A percentile compares a stretch with the other conserved stretches of the same genome.
phyloP scores from a whole-genome alignment of 2,888 invertebrate species.

The Amphipoea lucens region DNA sequence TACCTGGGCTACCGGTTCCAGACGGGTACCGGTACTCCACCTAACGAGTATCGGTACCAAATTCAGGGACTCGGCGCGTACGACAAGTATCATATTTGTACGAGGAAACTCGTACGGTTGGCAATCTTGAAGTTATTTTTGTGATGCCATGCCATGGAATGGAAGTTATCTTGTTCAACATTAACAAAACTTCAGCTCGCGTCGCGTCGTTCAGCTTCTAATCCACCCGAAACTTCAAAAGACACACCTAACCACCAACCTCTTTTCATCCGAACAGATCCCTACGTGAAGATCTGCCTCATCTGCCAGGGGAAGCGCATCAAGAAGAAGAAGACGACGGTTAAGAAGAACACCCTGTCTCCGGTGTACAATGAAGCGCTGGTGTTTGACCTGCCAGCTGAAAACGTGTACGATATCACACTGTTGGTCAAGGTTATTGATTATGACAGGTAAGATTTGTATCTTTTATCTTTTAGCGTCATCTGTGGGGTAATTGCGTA shows the following conservation, averaged over 20 bases:
- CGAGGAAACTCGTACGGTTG: no score
- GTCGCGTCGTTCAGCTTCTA: neutral
- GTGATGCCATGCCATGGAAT: no score
- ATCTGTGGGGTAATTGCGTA: neutral
- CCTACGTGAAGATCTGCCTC: slow-evolving; percentile 97
- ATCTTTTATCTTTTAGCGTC: neutral
- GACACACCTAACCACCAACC: neutral
- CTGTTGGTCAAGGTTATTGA: slow-evolving; percentile 96
- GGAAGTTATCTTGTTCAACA: no score
- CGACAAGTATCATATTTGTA: no score
- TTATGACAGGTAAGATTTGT: slow-evolving; percentile 94
- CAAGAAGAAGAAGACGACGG: slow-evolving; percentile 98
- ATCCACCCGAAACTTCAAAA: neutral
- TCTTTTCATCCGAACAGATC: slow-evolving; percentile 91
- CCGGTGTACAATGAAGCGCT: slow-evolving; percentile 98
- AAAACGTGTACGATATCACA: slow-evolving; percentile 95
- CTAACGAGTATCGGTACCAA: no score
- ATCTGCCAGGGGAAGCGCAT: slow-evolving; percentile 96
- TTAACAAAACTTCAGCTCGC: no score
- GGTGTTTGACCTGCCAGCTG: slow-evolving; percentile 96
- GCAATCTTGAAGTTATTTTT: no score
- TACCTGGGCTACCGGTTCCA: no score
- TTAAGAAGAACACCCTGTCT: slow-evolving; percentile 95
- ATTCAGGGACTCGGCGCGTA: no score
- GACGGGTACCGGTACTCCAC: no score